These are phyloP conservation scores for Drosophila paramelanica DNA, from an alignment of 2,888 invertebrate species.

Conservation along the genomic window DNA sequence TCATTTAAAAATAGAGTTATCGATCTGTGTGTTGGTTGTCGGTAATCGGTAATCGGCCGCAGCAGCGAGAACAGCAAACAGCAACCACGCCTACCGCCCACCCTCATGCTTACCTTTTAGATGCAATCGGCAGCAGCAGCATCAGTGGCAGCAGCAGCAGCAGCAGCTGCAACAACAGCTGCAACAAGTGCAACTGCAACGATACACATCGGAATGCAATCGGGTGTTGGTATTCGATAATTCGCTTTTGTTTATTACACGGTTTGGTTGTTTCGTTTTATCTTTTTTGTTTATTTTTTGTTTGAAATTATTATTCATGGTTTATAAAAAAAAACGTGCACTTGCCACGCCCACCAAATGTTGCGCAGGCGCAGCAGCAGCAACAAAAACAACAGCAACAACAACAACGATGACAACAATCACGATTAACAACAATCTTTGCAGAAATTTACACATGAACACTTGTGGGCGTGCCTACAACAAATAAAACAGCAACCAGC, in stretches of 20 bases:
- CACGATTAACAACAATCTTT: conserved; percentile 67
- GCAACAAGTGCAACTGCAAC: conserved; percentile 33
- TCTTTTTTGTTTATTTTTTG: conserved; percentile 6
- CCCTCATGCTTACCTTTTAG: conserved; percentile 39
- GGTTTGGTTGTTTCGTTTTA: conserved; percentile 35
- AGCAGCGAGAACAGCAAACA: conserved; percentile 10
- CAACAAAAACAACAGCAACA: conserved; percentile 37
- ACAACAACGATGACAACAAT: conserved; percentile 33
- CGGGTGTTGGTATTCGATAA: conserved; percentile 71
- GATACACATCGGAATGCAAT: conserved; percentile 49
- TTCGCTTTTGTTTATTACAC: conserved; percentile 40
- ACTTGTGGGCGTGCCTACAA: conserved; percentile 83
- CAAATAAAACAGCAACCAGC: conserved; percentile 41
- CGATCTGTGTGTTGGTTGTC: conserved; percentile 32
- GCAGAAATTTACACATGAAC: conserved; percentile 84
- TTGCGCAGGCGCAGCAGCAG: conserved; percentile 77
- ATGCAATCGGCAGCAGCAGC: conserved; percentile 45
- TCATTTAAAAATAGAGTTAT: conserved; percentile 39
- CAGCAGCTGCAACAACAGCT: conserved; percentile 35
- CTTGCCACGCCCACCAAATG: conserved; percentile 72
- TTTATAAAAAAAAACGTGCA: conserved; percentile 46
- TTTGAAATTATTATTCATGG: conserved; percentile 25
- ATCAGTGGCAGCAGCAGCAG: conserved; percentile 13
- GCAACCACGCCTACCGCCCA: conserved; percentile 44
- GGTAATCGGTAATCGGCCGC: conserved; percentile 30